These are phyloP conservation scores for Willisornis vidua DNA, from an alignment of 2,113 vertebrate species.

Conservation along the genomic window DNA sequence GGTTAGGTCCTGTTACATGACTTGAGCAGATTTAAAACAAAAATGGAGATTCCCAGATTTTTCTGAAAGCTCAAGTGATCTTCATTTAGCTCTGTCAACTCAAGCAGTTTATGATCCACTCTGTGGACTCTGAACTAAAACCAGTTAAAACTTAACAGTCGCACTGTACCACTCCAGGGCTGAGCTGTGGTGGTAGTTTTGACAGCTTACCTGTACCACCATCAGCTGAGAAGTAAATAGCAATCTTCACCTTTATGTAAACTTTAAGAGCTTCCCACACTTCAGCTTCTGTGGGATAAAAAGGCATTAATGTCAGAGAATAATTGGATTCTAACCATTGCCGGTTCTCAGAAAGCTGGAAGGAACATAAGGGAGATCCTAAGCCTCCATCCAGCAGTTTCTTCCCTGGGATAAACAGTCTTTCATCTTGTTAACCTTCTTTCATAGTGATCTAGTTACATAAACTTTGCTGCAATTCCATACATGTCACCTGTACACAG, in stretches of 20 bases:
- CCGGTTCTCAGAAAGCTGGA: constrained; percentile 50
- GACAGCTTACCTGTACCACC: not conserved
- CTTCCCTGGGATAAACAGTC: constrained; percentile 42
- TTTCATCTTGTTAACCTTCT: constrained; percentile 63
- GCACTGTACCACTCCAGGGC: accelerated
- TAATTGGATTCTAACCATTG: constrained; percentile 64
- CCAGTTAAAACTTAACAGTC: not conserved
- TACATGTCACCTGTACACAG: not conserved
- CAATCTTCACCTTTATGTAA: constrained; percentile 64
- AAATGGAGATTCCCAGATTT: not conserved
- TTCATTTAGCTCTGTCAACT: not conserved
- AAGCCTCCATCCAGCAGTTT: constrained; percentile 52
- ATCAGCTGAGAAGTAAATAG: constrained; percentile 15
- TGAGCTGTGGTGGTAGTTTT: not conserved
- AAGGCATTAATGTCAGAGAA: constrained; percentile 68
- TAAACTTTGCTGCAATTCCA: constrained; percentile 44
- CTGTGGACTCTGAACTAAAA: not conserved
- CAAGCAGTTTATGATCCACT: not conserved
- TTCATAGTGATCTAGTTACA: constrained; percentile 56
- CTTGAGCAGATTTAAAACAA: not conserved
- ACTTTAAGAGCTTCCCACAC: constrained; percentile 67
- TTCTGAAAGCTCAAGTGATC: not conserved
- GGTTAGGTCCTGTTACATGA: not conserved
- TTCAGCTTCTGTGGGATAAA: constrained; percentile 59
- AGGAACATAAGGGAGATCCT: constrained; percentile 43